A percentile compares a stretch with the other conserved stretches of the same genome.
Evolutionary conservation across 2,888 invertebrate species (phyloP).

Genomic region (Drosophila dives): DNA sequence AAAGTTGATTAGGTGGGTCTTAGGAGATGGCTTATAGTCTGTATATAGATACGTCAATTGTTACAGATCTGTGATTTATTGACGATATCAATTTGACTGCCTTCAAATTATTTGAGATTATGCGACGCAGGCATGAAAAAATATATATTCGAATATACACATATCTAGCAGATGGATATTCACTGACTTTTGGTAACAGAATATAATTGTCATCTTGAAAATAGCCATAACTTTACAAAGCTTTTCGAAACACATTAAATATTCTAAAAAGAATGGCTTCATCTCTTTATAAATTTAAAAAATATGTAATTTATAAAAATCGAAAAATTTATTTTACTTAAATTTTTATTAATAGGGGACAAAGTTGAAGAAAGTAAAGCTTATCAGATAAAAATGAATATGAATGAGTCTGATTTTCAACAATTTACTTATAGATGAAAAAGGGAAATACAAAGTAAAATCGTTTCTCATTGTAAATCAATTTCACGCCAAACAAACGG

Average conservation of each 20-base stretch:
- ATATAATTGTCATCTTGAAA: too few species aligned
- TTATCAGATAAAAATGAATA: not conserved
- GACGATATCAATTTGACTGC: not conserved
- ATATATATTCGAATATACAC: too few species aligned
- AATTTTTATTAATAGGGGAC: not conserved
- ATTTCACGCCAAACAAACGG: constrained; percentile 76
- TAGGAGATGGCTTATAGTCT: not conserved
- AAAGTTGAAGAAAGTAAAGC: not conserved
- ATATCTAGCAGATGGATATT: too few species aligned
- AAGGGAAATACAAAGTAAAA: constrained; percentile 18
- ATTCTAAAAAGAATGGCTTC: not conserved
- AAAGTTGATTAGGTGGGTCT: too few species aligned
- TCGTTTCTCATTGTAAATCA: constrained; percentile 62
- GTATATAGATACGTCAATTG: not conserved
- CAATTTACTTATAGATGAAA: not conserved
- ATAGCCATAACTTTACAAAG: too few species aligned
- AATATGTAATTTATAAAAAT: not conserved
- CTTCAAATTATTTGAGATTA: not conserved
- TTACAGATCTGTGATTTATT: not conserved
- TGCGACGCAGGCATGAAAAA: too few species aligned
- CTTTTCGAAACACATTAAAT: not conserved
- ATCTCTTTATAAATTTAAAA: not conserved
- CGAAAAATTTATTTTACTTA: not conserved
- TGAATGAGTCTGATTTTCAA: not conserved
- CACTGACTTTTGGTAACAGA: too few species aligned